Evolutionary conservation across 2,888 invertebrate species (phyloP).

Genomic region (Syrphus vitripennis): DNA sequence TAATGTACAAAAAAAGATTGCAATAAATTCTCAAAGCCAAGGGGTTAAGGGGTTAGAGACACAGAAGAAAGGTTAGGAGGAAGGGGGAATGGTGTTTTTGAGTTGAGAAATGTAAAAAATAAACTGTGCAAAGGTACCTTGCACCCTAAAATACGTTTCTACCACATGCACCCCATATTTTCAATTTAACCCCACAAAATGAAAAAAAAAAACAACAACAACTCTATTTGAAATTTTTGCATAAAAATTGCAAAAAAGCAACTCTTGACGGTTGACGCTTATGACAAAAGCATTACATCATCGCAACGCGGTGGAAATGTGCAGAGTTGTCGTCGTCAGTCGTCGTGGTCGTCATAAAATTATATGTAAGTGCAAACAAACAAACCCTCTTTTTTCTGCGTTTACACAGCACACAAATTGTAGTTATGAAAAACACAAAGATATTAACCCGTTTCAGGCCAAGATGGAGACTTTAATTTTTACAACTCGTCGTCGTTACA

Average conservation of each 20-base stretch:
- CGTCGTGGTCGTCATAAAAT: constrained; percentile 40
- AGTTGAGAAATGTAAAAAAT: neutral
- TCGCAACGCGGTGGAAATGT: constrained; percentile 24
- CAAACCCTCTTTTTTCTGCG: constrained; percentile 21
- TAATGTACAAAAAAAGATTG: constrained; percentile 23
- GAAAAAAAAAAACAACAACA: neutral
- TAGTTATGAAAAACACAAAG: neutral
- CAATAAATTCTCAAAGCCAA: constrained; percentile 64
- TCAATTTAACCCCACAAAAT: neutral
- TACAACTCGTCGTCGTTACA: neutral
- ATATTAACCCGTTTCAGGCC: constrained; percentile 28
- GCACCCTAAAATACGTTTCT: constrained; percentile 29
- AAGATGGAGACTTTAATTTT: constrained; percentile 45
- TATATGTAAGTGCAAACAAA: constrained; percentile 20
- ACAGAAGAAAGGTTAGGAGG: no score
- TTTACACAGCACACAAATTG: neutral
- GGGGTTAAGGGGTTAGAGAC: neutral
- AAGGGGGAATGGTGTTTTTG: neutral
- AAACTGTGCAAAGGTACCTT: constrained; percentile 46
- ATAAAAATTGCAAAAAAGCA: constrained; percentile 27
- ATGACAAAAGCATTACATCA: constrained; percentile 64
- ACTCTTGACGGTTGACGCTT: constrained; percentile 44
- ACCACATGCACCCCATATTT: neutral
- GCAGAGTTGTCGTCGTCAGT: constrained; percentile 18
- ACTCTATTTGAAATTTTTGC: constrained; percentile 20